Base-by-base conservation (phyloP, 2,888 invertebrate species). In the Allophyes oxyacanthae region DNA sequence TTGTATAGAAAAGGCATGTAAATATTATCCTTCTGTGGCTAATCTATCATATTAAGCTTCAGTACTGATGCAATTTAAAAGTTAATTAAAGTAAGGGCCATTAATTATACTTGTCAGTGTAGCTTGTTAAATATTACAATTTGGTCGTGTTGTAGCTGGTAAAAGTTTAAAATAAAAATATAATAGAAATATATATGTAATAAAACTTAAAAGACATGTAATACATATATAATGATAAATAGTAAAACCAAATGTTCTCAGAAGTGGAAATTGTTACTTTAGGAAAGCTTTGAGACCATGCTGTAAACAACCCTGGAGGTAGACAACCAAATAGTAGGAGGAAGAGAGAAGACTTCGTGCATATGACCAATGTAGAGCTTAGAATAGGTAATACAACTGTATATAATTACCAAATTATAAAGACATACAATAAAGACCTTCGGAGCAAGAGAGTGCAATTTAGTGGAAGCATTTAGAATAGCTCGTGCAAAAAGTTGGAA, bases 141-240 rank as follows among this genome's bases (percentile, higher is more conserved):
- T 92, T 88, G 92, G 92, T 92, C 93, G 92, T 93, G 92, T 93
- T 92, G 91, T 79, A 72, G 61, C 48, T 75, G 52, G 57, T 86
- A 83, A 78, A 81, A 79, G 78, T 74, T 73, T 69, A 72, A 70
- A 78, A 77, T 54, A 54, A 75, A 76, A 79, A 46, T 6, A 43
- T 40, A 60, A 48, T 56, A 36, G 62, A 60, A 70, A 74, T 72
- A 66, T 61, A 54, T 36, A 28, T 57, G 55, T 61, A 49, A 52
- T 61, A 58, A 43, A 68, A 81, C 65, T 54, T 56, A 74, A 20
- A 20, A 66, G 65, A 66, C 50, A 73, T 75, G 67, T 75, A 64
- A 75, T 51, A 66, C 58, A 20, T 20, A 20, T 20, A 61, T 57
- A n/a, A 71, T 57, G 62, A 59, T 54, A 55, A 46, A 55, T 56